Conservation (phyloP, 2,113 vertebrate species). For the Hippocampus zosterae region DNA sequence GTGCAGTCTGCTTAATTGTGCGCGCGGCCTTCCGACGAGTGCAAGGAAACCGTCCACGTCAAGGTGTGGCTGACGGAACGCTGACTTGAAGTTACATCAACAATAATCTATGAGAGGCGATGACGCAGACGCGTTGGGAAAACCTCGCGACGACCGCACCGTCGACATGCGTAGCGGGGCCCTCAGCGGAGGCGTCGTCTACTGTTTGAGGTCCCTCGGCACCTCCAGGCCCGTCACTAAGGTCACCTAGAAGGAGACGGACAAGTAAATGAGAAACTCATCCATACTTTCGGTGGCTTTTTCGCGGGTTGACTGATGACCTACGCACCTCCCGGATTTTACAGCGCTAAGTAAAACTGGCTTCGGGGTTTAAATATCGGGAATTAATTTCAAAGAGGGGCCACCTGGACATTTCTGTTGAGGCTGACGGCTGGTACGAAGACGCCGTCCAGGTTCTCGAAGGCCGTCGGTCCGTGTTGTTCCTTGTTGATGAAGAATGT, state of each 20-base stretch:
- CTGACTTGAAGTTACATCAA: neutral
- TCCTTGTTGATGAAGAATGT: constrained; percentile 94
- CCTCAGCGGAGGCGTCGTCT: constrained; percentile 16
- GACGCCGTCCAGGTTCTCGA: constrained; percentile 89
- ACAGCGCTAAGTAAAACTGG: neutral
- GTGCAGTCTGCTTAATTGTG: neutral
- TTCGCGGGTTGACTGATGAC: too few species aligned
- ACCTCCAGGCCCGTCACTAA: constrained; percentile 88
- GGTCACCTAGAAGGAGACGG: constrained; percentile 78
- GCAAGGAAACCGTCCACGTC: neutral
- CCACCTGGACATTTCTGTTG: constrained; percentile 95
- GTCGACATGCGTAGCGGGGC: constrained; percentile 31
- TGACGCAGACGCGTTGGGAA: neutral
- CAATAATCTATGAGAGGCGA: neutral
- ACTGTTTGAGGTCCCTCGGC: constrained; percentile 78
- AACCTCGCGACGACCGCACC: neutral
- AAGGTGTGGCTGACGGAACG: neutral
- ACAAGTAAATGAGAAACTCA: neutral
- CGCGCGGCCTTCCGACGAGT: neutral
- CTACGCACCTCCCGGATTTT: too few species aligned
- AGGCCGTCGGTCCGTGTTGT: constrained; percentile 93
- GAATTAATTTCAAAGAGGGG: neutral
- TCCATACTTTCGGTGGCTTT: too few species aligned
- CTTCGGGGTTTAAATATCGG: neutral
- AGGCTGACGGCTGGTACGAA: constrained; percentile 96